Evolutionary conservation across 2,797 vertebrate genomes (phyloP).

Genomic region (Pteropus rufus): DNA sequence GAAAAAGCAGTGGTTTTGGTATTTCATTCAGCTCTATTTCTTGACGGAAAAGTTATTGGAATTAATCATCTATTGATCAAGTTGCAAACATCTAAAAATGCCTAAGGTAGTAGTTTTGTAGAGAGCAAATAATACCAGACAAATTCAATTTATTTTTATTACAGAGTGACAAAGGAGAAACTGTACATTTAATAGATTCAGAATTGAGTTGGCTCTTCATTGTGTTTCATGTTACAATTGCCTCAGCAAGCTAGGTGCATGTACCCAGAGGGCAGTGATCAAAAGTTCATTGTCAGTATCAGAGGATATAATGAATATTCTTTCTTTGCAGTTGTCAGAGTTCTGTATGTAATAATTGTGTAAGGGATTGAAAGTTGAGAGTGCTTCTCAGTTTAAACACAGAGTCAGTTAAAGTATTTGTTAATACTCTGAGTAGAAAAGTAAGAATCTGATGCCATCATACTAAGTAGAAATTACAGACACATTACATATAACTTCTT

Average conservation of each 20-base stretch:
- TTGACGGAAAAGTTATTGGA: slow-evolving; percentile 27
- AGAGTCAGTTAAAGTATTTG: neutral
- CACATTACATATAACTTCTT: neutral
- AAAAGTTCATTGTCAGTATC: neutral
- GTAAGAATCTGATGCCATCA: neutral
- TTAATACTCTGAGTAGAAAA: neutral
- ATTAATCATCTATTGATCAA: neutral
- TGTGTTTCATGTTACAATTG: neutral
- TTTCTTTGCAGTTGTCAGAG: neutral
- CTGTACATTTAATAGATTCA: neutral
- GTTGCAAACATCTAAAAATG: slow-evolving; percentile 5
- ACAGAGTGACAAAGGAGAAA: neutral
- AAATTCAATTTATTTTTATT: slow-evolving; percentile 3
- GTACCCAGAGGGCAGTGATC: neutral
- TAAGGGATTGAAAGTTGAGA: neutral
- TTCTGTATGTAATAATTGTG: neutral
- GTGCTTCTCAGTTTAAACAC: neutral
- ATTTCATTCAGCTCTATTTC: neutral
- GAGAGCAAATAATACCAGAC: neutral
- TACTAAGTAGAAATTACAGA: neutral
- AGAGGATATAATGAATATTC: neutral
- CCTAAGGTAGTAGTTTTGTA: neutral
- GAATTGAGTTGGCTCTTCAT: neutral
- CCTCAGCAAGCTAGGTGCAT: neutral
- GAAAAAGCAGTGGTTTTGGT: neutral